Evolutionary conservation across 2,888 invertebrate species (phyloP).

Genomic region (Acheta domesticus): DNA sequence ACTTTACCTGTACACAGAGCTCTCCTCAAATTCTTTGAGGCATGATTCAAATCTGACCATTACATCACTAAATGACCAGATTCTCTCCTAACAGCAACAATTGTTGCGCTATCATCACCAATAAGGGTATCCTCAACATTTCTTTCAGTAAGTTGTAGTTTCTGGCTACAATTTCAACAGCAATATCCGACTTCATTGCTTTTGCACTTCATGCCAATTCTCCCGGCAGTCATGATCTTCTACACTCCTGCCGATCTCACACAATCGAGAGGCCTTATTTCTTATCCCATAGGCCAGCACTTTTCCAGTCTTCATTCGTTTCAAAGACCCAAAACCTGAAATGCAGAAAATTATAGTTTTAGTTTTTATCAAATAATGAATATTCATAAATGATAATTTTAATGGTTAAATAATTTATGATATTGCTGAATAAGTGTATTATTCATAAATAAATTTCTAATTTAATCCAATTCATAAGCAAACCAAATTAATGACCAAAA

Average conservation of each 20-base stretch:
- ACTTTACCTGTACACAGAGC: too few relatives aligned
- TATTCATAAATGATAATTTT: too few relatives aligned
- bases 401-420: too few relatives aligned
- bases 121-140: constrained; percentile 36
- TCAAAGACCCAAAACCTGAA: constrained; percentile 39
- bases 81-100: constrained; percentile 35
- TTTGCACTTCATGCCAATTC: constrained; percentile 41
- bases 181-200: constrained; percentile 41
- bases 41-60: constrained; percentile 26
- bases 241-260: constrained; percentile 37
- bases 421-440: too few relatives aligned
- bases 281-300: constrained; percentile 39
- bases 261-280: constrained; percentile 39
- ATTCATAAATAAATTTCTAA: too few relatives aligned
- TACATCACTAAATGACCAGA: background rate
- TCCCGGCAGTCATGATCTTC: constrained; percentile 40
- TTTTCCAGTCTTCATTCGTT: constrained; percentile 39
- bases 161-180: constrained; percentile 36
- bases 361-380: too few relatives aligned
- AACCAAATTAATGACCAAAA: too few relatives aligned
- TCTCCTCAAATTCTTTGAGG: background rate
- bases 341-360: too few relatives aligned
- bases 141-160: constrained; percentile 38
- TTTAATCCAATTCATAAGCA: too few relatives aligned
- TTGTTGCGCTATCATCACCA: constrained; percentile 40